These are phyloP conservation scores for Barnardius zonarius DNA, from an alignment of 2,113 vertebrate genomes.

Conservation along the genomic window DNA sequence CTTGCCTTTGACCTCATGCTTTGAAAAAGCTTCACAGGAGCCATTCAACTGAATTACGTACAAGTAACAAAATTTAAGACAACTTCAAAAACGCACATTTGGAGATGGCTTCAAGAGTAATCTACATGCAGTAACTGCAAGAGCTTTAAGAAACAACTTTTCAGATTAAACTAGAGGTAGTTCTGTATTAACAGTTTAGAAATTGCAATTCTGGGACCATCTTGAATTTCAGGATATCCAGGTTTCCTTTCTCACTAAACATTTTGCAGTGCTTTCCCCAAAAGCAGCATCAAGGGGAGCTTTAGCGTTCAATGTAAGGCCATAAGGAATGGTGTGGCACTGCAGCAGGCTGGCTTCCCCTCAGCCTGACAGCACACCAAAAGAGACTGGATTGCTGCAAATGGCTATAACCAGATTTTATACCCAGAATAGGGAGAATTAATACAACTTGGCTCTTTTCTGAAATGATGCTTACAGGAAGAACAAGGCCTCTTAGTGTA, in stretches of 20 bases:
- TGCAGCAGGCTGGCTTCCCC: neutral
- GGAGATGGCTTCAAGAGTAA: neutral
- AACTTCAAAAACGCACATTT: neutral
- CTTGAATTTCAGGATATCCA: neutral
- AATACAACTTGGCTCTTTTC: neutral
- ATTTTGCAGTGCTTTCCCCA: neutral
- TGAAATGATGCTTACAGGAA: slow-evolving; percentile 83
- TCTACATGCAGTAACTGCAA: neutral
- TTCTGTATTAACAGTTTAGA: neutral
- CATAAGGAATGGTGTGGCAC: neutral
- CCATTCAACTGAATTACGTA: neutral
- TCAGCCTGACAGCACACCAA: neutral
- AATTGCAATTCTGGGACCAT: neutral
- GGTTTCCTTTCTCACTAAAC: neutral
- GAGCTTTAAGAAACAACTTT: neutral
- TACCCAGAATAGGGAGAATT: neutral
- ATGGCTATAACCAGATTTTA: neutral
- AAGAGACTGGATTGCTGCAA: neutral
- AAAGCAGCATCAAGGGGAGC: neutral
- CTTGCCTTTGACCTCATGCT: neutral
- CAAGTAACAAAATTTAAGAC: neutral
- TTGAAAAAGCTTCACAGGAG: neutral
- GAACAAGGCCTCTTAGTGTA: slow-evolving; percentile 93
- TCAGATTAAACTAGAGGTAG: neutral
- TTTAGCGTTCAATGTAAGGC: neutral